Evolutionary conservation across 23 tunicate species (phyloP), one percentile per base, ranked within the genome.

Genomic region (Ascidia mentula): DNA sequence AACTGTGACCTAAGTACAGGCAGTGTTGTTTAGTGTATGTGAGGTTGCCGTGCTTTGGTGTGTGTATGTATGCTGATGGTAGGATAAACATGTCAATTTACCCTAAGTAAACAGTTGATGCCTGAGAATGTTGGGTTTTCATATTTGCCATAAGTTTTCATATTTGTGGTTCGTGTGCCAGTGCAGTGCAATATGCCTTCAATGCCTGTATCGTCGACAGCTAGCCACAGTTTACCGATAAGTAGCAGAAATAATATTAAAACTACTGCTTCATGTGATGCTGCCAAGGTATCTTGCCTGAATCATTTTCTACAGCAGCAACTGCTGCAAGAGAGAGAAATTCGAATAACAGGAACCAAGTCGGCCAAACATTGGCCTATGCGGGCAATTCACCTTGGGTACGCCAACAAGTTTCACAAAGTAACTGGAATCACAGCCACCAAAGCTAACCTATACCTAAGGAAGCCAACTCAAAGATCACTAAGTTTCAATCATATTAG

Each of bases 271-370:
- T 26, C 22, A 53, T 3, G 12, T 20, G 65, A 5, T 9, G 2
- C 28, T 53, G 24, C 12, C 65, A 53, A 53, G 13, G 22, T 53
- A 9, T 53, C 65, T 3, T 53, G 24, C 24, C 65, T 53, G 65
- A 53, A 53, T 28, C 65, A 53, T 20, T 53, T 53, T 53, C 65
- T 53, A 53, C 65, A 53, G 65, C 65, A 53, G 65, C 65, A 53
- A 9, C 13, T 53, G 65, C 65, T 53, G 65, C 65, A 53, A 28
- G 24, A 28, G 28, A 53, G 65, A 28, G 65, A 53, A 20, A 20
- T 28, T 20, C 13, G 22, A 28, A 53, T 5, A 26, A 53, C 13
- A 3, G 65, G 65, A 53, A 53, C 65, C 22, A 53, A 53, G 13
- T 20, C 28, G 28, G 24, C 65, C 13, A 53, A 53, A 53, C 65